A percentile compares a stretch with the other conserved stretches of the same genome.
Conservation (phyloP, 1,140 invertebrate species). For the Lepidurus apus region DNA sequence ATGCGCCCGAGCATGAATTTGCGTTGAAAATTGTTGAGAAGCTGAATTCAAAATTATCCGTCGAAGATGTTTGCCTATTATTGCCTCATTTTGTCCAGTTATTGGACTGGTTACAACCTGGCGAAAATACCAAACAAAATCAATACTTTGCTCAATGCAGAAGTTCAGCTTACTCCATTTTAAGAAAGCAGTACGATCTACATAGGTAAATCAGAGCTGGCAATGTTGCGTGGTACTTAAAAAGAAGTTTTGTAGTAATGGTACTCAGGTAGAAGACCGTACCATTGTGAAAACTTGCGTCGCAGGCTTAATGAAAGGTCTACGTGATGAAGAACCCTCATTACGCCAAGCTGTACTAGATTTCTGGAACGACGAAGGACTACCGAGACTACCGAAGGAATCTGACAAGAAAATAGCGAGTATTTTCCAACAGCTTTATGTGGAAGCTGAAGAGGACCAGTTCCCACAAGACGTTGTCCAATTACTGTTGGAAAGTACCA, state of each 20-base stretch:
- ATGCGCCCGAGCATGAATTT: neutral
- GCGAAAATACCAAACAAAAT: neutral
- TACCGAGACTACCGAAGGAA: neutral
- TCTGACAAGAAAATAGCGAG: neutral
- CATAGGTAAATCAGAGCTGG: neutral
- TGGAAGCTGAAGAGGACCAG: neutral
- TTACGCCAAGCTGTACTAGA: neutral
- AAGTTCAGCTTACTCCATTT: neutral
- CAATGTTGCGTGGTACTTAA: no score
- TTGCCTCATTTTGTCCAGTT: neutral
- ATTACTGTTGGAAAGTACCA: slow-evolving; percentile 25
- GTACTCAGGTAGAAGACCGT: neutral
- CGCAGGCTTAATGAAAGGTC: neutral
- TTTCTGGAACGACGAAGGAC: neutral
- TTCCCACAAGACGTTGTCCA: neutral
- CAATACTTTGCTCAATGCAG: neutral
- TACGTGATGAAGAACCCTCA: neutral
- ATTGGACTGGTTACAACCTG: neutral
- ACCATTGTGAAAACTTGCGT: neutral
- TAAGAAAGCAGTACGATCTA: neutral
- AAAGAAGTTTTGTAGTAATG: neutral
- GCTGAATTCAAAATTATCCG: neutral
- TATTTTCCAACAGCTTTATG: neutral
- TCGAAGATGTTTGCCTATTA: neutral
- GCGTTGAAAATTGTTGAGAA: neutral